Base-by-base conservation (phyloP, 2,888 invertebrate species). In the Spialia ferax region DNA sequence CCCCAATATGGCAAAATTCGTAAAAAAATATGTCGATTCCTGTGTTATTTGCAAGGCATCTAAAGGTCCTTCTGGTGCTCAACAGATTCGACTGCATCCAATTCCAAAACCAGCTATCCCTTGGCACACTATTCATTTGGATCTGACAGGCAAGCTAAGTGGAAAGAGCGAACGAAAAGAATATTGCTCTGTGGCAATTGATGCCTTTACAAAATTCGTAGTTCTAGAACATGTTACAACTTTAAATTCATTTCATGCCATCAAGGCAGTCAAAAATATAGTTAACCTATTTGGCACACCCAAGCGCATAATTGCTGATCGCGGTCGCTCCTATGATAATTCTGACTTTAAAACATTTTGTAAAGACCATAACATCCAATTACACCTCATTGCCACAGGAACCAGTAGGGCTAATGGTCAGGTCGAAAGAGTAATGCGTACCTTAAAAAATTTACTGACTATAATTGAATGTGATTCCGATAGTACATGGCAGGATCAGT, bases 41-140 rank as follows among this genome's bases (percentile, higher is more conserved):
- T 54, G 54, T 29, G 29, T 54, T 1, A 54, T 15, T 15, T 83
- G 83, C 64, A 77, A 73, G 70, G 29, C 78, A 2, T 72, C 81
- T 0, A 84, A 84, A 66, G 71, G 76, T 8, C 35, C 26, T 10
- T 75, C 78, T 0, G 83, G 84, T 4, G 75, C 72, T 54, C 20
- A 69, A 10, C 80, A 79, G 59, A 75, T 70, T 13, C 70, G 74
- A 54, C 22, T 84, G 0, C 82, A 84, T 55, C 77, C 82, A 0
- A 83, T 82, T 3, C 80, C 80, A 0, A 85, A 82, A 69, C 29
- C 66, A 0, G 11, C 60, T 3, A 68, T 73, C 10, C 73, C 73
- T 0, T 82, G 78, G 77, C 78, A 82, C 56, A 81, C 79, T 0
- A 11, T 81, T 1, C 81, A 82, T 54, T 69, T 79, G 0, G 80